phyloP scores from a whole-genome alignment of 2,797 vertebrate genomes.

The Calcarius lapponicus region DNA sequence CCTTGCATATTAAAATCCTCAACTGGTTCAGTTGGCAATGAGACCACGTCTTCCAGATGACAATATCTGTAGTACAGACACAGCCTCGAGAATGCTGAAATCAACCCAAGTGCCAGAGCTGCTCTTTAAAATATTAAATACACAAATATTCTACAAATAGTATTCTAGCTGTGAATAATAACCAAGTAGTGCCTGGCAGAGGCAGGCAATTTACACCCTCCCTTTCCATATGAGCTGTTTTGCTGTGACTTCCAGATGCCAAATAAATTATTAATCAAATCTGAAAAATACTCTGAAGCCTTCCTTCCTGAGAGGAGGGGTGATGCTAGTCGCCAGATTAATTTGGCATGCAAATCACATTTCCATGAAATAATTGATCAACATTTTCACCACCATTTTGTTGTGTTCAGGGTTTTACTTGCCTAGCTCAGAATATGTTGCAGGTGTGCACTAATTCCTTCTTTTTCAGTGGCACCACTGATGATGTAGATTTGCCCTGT shows the following conservation, averaged over 20 bases:
- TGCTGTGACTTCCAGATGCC: constrained; percentile 33
- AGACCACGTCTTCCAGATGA: not conserved
- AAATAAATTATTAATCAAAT: constrained; percentile 58
- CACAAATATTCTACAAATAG: constrained; percentile 39
- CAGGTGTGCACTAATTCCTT: not conserved
- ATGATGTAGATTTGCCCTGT: not conserved
- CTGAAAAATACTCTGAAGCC: not conserved
- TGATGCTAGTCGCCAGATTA: not conserved
- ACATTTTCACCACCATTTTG: constrained; percentile 1
- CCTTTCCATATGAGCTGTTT: constrained; percentile 36
- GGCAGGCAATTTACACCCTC: constrained; percentile 7
- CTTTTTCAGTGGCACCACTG: not conserved
- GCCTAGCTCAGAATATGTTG: not conserved
- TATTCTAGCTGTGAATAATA: constrained; percentile 27
- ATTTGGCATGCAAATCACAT: not conserved
- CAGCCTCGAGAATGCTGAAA: not conserved
- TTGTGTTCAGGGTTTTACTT: not conserved
- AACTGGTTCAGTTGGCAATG: not conserved
- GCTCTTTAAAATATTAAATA: constrained; percentile 47
- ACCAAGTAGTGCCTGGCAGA: constrained; percentile 29
- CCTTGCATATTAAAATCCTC: not conserved
- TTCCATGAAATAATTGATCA: not conserved
- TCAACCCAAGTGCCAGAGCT: constrained; percentile 12
- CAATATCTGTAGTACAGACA: not conserved
- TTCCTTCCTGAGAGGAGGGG: not conserved